Percentiles rank a stretch among this genome's conserved stretches.
Conservation (phyloP, 1,140 invertebrate genomes). For the Vollenhovia emeryi region DNA sequence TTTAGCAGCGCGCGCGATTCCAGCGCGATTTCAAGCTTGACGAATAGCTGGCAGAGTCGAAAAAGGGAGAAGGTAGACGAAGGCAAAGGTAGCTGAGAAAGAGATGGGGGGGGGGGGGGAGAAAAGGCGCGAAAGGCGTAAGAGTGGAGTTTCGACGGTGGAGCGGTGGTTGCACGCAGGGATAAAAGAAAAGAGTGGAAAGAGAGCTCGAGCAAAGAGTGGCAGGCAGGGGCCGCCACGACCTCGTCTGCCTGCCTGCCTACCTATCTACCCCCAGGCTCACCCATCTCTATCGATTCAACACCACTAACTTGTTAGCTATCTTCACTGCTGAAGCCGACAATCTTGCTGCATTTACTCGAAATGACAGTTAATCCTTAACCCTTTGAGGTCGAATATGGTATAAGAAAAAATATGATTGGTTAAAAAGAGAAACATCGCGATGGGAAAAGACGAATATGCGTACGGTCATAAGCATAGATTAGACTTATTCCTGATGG, state of each 20-base stretch:
- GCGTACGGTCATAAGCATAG: not conserved
- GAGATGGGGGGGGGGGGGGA: not conserved
- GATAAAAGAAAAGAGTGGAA: constrained; percentile 21
- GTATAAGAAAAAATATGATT: no score
- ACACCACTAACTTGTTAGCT: constrained; percentile 84
- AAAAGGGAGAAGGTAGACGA: constrained; percentile 23
- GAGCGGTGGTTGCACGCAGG: constrained; percentile 28
- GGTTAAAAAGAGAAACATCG: no score
- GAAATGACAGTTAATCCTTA: constrained; percentile 16
- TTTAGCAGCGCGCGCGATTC: constrained; percentile 58
- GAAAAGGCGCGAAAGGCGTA: constrained; percentile 16
- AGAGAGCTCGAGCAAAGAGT: constrained; percentile 13
- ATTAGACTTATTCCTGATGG: constrained; percentile 7
- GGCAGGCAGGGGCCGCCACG: not conserved
- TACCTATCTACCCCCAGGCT: constrained; percentile 56
- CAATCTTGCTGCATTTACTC: constrained; percentile 32
- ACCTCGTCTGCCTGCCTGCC: constrained; percentile 32
- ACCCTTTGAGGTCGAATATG: no score
- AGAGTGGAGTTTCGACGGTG: constrained; percentile 25
- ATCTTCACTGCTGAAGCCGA: constrained; percentile 59
- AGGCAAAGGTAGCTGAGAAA: not conserved
- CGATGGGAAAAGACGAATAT: not conserved
- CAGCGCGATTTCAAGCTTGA: constrained; percentile 55
- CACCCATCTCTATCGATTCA: constrained; percentile 82
- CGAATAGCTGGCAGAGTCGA: constrained; percentile 42